Evolutionary conservation across 2,113 vertebrate genomes (phyloP), one percentile per base, ranked within the genome.

Genomic region (Atrichornis clamosus): DNA sequence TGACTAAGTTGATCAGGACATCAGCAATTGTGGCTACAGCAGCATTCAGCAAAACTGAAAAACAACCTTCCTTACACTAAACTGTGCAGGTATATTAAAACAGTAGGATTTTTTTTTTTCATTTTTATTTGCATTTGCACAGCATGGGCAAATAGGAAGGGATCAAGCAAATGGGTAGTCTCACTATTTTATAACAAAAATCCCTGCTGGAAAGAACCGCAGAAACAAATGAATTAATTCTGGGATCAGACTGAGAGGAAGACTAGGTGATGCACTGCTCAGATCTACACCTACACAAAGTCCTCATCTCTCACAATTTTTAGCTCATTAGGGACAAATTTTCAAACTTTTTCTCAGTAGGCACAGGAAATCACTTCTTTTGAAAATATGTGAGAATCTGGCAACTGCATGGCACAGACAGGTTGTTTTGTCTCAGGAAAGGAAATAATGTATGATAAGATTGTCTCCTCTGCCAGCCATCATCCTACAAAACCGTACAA

Each of bases 321-420:
- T 90, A 85, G 62, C 68, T 93, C 87, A 89, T 95, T 76, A 86
- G 52, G 62, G 59, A 87, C 11, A 91, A 65, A 30, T 91, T 93
- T 89, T 91, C n/a, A 13, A 65, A 17, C 76, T 77, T 88, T 74
- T 50, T 42, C 58, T 67, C 42, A 67, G 30, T 13, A 79, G 63
- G 65, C 62, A 46, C 63, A 94, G 78, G 58, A 94, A 94, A 79
- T 60, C 15, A 7, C 17, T 15, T 77, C 7, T 59, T 92, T 65
- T n/a, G 90, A 53, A 91, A 96, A 85, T 73, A 83, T 13, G 39
- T 67, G 75, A 46, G 62, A 95, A 63, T 79, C 72, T 94, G 79
- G 82, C 70, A 90, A 73, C 39, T 73, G 63, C 78, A 32, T 27
- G 74, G 84, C 72, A 50, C 63, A 55, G 62, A 62, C 84, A 73